phyloP scores from a whole-genome alignment of 2,113 vertebrate species.

The Pyrgilauda ruficollis region DNA sequence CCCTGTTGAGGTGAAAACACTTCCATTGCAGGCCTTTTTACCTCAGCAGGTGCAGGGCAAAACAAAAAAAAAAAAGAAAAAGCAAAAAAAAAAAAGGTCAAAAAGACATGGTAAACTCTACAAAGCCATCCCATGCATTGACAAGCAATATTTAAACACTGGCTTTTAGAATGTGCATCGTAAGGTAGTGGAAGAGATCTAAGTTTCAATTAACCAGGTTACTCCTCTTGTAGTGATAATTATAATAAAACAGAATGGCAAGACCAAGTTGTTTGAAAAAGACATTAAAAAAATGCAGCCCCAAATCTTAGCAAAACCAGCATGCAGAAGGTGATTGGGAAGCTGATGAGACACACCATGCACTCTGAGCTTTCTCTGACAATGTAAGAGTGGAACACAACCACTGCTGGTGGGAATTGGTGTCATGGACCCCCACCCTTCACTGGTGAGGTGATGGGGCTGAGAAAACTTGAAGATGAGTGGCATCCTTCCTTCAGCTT shows the following conservation, averaged over 20 bases:
- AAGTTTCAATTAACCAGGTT: neutral
- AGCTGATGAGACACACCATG: neutral
- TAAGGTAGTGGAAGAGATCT: neutral
- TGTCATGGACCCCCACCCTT: neutral
- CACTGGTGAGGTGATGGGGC: neutral
- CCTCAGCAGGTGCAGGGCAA: conserved; percentile 42
- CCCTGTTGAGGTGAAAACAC: conserved; percentile 18
- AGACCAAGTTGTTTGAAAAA: neutral
- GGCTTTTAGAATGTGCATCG: neutral
- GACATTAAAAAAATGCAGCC: neutral
- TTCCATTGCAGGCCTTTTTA: conserved; percentile 24
- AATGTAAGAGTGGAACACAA: neutral
- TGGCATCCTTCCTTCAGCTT: neutral
- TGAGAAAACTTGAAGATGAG: neutral
- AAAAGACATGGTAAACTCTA: neutral
- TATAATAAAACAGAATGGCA: neutral
- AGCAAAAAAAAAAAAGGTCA: neutral
- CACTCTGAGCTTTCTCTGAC: neutral
- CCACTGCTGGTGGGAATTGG: neutral
- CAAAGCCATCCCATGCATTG: neutral
- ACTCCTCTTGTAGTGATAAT: neutral
- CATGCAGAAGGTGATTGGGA: neutral
- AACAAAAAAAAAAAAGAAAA: neutral
- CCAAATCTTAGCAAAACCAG: neutral
- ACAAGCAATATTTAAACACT: conserved; percentile 34